phyloP scores from a whole-genome alignment of 2,113 vertebrate genomes.

The Rhodinocichla rosea region DNA sequence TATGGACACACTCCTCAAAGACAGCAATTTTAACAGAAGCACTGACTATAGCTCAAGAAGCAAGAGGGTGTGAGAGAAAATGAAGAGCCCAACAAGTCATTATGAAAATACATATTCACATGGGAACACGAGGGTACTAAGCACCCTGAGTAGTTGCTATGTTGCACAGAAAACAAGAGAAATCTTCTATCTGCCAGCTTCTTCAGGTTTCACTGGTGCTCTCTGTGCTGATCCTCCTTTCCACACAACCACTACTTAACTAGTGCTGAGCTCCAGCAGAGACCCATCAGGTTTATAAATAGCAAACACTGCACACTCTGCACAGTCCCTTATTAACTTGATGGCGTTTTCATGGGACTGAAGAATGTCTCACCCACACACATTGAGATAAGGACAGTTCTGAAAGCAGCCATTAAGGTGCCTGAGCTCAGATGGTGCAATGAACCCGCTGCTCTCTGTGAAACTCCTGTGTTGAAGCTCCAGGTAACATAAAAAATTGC shows the following conservation, averaged over 20 bases:
- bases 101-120: neutral
- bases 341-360: neutral
- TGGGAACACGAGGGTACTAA: neutral
- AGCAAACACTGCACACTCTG: neutral
- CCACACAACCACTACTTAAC: neutral
- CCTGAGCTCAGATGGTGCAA: neutral
- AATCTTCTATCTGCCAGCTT: neutral
- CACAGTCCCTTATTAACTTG: neutral
- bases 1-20: neutral
- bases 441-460: neutral
- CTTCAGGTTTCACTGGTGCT: neutral
- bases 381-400: neutral
- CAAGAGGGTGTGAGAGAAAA: neutral
- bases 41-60: neutral
- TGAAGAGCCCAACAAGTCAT: neutral
- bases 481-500: neutral
- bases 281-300: slow-evolving; percentile 13
- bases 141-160: neutral
- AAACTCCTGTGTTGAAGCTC: neutral
- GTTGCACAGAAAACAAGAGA: neutral
- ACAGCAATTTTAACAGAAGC: neutral
- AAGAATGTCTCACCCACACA: slow-evolving; percentile 15
- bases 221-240: neutral
- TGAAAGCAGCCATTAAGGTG: neutral
- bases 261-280: neutral